Percentiles rank a stretch among this genome's conserved stretches.
Conservation (phyloP, 2,888 invertebrate species). For the Melangyna quadrimaculata region DNA sequence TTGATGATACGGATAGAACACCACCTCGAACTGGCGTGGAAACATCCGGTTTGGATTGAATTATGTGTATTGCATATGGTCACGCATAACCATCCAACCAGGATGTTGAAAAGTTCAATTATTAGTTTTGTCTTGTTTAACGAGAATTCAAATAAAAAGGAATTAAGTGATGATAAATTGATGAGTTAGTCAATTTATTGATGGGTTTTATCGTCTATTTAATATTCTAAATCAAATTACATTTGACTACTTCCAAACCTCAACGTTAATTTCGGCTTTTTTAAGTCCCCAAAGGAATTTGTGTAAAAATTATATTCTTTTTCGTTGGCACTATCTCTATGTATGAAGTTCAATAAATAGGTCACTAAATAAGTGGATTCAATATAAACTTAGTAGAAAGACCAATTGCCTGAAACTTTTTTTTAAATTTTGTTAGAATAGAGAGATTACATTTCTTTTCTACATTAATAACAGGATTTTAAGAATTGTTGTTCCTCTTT, state of each 20-base stretch:
- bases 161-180: background rate
- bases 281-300: too few species aligned
- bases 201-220: background rate
- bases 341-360: too few species aligned
- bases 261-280: too few species aligned
- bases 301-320: too few species aligned
- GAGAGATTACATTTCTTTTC: background rate
- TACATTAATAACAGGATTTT: background rate
- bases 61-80: constrained; percentile 14
- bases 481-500: background rate
- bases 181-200: background rate
- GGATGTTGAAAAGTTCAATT: constrained; percentile 6
- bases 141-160: background rate
- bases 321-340: too few species aligned
- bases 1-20: constrained; percentile 39
- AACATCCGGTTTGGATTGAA: background rate
- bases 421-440: background rate
- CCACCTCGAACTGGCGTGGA: constrained; percentile 47
- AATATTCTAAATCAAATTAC: too few species aligned
- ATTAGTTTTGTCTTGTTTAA: background rate
- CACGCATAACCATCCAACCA: constrained; percentile 47
- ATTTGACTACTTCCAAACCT: too few species aligned
- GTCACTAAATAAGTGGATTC: too few species aligned
- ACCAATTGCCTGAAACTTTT: background rate
- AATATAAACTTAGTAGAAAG: background rate